Conservation (phyloP, 1,140 invertebrate genomes). For the Cotesia glomerata region DNA sequence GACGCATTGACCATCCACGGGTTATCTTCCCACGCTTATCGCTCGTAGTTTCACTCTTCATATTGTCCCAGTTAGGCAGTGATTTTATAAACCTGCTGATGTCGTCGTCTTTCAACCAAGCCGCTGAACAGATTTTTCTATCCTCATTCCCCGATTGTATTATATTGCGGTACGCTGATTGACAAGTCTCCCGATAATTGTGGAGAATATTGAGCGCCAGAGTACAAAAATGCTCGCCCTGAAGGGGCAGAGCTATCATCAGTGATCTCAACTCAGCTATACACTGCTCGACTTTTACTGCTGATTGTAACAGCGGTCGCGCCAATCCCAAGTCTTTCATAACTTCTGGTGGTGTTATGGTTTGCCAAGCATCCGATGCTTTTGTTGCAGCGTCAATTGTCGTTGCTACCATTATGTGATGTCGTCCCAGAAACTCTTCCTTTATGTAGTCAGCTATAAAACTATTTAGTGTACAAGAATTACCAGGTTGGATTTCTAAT, state of each 20-base stretch:
- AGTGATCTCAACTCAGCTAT: constrained; percentile 73
- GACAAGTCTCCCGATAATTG: constrained; percentile 79
- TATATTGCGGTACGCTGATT: constrained; percentile 76
- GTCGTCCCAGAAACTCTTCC: constrained; percentile 71
- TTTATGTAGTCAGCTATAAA: constrained; percentile 80
- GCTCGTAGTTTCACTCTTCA: constrained; percentile 67
- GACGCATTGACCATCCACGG: constrained; percentile 50
- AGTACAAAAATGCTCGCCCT: constrained; percentile 73
- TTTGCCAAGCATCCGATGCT: constrained; percentile 76
- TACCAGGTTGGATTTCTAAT: constrained; percentile 70
- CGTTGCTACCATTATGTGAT: constrained; percentile 67
- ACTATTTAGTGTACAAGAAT: constrained; percentile 72
- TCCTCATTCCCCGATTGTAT: constrained; percentile 83
- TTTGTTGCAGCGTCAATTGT: constrained; percentile 74
- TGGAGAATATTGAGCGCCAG: constrained; percentile 74
- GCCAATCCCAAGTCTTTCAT: constrained; percentile 68
- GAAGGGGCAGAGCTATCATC: constrained; percentile 75
- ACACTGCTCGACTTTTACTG: constrained; percentile 74
- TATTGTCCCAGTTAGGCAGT: constrained; percentile 81
- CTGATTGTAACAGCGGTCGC: constrained; percentile 75
- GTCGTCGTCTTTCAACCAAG: constrained; percentile 94
- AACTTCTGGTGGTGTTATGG: constrained; percentile 72
- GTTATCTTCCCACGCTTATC: constrained; percentile 42
- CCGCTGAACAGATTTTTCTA: constrained; percentile 81
- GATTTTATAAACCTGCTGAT: constrained; percentile 89